Evolutionary conservation across 2,888 invertebrate species (phyloP), one percentile per base, ranked within the genome.

Genomic region (Apodemia zela): DNA sequence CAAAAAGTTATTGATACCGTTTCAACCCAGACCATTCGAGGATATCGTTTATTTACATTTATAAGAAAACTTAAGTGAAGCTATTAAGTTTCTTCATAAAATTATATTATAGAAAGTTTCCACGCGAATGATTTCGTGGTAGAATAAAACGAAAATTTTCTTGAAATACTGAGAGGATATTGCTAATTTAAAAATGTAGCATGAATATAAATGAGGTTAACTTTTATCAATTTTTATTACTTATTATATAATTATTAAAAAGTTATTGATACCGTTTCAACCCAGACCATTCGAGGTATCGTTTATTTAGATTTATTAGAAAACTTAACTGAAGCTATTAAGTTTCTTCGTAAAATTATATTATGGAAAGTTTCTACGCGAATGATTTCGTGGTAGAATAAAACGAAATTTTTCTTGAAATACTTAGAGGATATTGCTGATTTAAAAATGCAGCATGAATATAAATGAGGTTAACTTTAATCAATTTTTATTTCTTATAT

Each of bases 301-400:
- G 58, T 62, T 65, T 63, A 63, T 67, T 65, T 61, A 42, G 60
- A 60, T 68, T 69, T 69, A 68, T 69, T 66, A 65, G 65, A 64
- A 63, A 68, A 67, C 63, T 68, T 60, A 60, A 61, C 63, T 63
- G 65, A 62, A 65, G 65, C 62, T 64, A 63, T 51, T 64, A 65
- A 69, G 65, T 69, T 69, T 54, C 49, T 59, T 65, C 68, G 66
- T 67, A 67, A 68, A 68, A 67, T 67, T 64, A 67, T 68, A 65
- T 68, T 59, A 38, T 11, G 13, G 66, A 62, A 69, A 67, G 49
- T 67, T 68, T 65, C 17, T 57, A 61, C 59, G 18, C 63, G 67
- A 63, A 61, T 57, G 65, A 68, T 47, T 38, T 38, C 3, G 38
- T 38, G 11, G 38, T 38, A 38, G 38, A 38, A 38, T 38, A 38